A percentile compares a stretch with the other conserved stretches of the same genome.
phyloP scores from a whole-genome alignment of 2,797 vertebrate species.

The Halcyon chelicuti region DNA sequence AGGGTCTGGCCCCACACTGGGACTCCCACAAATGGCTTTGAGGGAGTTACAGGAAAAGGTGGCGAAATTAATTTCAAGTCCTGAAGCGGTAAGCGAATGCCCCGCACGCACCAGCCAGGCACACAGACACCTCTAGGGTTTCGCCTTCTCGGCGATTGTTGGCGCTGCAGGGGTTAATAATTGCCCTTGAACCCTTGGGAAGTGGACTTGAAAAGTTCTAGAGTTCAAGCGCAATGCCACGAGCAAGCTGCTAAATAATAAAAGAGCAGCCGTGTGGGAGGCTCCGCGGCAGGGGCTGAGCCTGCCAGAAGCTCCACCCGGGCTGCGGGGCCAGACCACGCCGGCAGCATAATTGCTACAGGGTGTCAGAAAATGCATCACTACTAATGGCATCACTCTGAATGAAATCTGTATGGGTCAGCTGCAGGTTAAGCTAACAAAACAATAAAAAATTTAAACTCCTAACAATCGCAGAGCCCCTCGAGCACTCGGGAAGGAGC shows the following conservation, averaged over 20 bases:
- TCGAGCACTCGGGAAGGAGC: conserved; percentile 39
- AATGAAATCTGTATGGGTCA: conserved; percentile 84
- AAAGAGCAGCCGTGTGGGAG: conserved; percentile 54
- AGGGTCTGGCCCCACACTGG: too few relatives aligned
- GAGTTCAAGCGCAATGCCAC: conserved; percentile 54
- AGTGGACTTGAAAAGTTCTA: conserved; percentile 61
- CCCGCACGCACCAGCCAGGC: fast-evolving
- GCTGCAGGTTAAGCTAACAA: conserved; percentile 88
- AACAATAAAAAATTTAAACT: conserved; percentile 92
- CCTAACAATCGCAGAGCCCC: conserved; percentile 76
- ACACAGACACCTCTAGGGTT: fast-evolving
- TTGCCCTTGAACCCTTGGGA: conserved; percentile 50
- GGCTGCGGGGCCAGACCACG: not conserved
- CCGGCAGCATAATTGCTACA: conserved; percentile 36
- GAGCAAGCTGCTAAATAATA: conserved; percentile 74
- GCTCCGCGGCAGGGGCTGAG: conserved; percentile 14
- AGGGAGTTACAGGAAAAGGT: not conserved
- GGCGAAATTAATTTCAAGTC: not conserved
- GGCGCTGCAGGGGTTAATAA: conserved; percentile 24
- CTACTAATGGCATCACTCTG: conserved; percentile 62
- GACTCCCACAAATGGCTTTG: not conserved
- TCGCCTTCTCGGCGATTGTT: not conserved
- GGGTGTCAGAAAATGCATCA: conserved; percentile 77
- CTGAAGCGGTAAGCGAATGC: not conserved
- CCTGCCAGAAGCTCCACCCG: not conserved